Conservation (phyloP, 2,888 invertebrate species). For the Acanthosepion esculentum region DNA sequence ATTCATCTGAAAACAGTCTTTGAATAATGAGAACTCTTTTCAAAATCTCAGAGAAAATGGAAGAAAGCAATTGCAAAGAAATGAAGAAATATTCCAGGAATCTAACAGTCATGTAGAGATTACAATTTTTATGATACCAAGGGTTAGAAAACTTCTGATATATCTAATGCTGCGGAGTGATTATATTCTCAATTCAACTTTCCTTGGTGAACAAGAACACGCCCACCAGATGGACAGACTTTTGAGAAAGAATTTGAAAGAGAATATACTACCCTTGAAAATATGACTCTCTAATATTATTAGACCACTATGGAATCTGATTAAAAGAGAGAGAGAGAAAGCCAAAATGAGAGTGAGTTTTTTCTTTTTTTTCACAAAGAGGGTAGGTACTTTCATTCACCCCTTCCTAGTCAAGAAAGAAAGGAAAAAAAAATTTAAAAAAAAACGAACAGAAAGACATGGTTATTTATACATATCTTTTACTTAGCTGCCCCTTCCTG, state of each 20-base stretch:
- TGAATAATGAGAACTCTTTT: not conserved
- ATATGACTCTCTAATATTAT: not conserved
- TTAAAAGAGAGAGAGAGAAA: not conserved
- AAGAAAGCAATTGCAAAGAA: not conserved
- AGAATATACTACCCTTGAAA: not conserved
- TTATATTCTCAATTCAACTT: not conserved
- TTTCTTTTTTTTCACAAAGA: not conserved
- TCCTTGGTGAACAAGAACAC: not conserved
- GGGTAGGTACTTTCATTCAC: not conserved
- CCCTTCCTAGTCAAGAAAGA: not conserved
- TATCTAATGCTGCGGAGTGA: not conserved
- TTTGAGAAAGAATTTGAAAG: not conserved
- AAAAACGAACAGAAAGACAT: not conserved
- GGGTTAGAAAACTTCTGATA: not conserved
- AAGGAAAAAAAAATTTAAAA: not conserved
- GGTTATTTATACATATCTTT: not conserved
- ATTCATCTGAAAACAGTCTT: not conserved
- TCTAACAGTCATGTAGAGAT: not conserved
- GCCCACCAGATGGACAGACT: not conserved
- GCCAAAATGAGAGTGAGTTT: not conserved
- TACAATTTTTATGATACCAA: too few species aligned
- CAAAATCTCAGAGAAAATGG: not conserved
- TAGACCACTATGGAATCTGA: too few species aligned
- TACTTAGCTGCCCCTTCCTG: not conserved
- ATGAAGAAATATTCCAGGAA: not conserved